Percentiles rank a stretch among this genome's conserved stretches.
These are phyloP conservation scores for Chaenogobius annularis DNA, from an alignment of 2,113 vertebrate species.

Conservation along the genomic window DNA sequence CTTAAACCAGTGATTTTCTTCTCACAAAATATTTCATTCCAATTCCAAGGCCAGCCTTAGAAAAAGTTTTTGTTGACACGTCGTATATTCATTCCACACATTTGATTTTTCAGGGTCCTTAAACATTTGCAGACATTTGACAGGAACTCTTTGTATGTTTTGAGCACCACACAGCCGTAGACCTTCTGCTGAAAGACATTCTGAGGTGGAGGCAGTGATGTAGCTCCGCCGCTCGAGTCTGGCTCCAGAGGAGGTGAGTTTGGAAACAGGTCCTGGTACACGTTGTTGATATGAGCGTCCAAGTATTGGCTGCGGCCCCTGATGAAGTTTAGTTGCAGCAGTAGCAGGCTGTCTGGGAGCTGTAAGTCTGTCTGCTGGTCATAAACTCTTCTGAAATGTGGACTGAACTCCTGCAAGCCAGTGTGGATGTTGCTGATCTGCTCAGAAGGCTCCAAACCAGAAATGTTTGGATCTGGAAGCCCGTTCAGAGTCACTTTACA, in stretches of 20 bases:
- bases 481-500: slow-evolving; percentile 62
- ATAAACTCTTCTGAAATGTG: slow-evolving; percentile 66
- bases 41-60: slow-evolving; percentile 21
- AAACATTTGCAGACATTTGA: slow-evolving; percentile 54
- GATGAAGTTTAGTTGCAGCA: slow-evolving; percentile 9
- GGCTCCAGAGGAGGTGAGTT: slow-evolving; percentile 57
- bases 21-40: not conserved
- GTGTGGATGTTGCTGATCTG: slow-evolving; percentile 65
- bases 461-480: slow-evolving; percentile 68
- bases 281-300: slow-evolving; percentile 19
- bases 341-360: slow-evolving; percentile 40
- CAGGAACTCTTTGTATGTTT: slow-evolving; percentile 68
- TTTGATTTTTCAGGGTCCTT: slow-evolving; percentile 54
- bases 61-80: slow-evolving; percentile 13
- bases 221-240: slow-evolving; percentile 55
- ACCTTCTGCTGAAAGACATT: slow-evolving; percentile 80
- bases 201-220: slow-evolving; percentile 62
- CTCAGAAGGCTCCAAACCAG: slow-evolving; percentile 62
- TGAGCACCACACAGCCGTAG: slow-evolving; percentile 76
- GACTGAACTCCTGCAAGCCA: slow-evolving; percentile 63
- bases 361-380: slow-evolving; percentile 76
- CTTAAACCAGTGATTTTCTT: slow-evolving; percentile 6
- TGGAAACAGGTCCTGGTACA: slow-evolving; percentile 68
- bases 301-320: slow-evolving; percentile 17
- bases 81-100: slow-evolving; percentile 37